Percentiles rank a stretch among this genome's conserved stretches.
phyloP scores from a whole-genome alignment of 2,888 invertebrate genomes.

The Nomada ruficornis region DNA sequence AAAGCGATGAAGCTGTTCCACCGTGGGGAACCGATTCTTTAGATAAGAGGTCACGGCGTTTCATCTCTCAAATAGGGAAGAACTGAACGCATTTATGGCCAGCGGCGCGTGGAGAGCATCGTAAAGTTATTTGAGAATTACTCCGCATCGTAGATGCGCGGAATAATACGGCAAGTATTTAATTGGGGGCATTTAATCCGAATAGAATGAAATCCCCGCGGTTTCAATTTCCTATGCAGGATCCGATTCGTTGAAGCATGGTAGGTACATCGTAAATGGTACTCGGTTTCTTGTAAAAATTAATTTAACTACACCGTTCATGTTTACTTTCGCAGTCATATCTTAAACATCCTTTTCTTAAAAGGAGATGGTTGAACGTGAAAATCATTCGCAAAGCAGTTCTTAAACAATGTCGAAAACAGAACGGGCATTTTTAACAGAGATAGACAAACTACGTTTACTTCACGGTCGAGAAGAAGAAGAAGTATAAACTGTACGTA shows the following conservation, averaged over 20 bases:
- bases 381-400: too few relatives aligned
- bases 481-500: slow-evolving; percentile 57
- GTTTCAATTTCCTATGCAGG: too few relatives aligned
- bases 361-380: too few relatives aligned
- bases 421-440: neutral
- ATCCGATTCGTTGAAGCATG: too few relatives aligned
- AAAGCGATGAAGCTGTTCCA: slow-evolving; percentile 28
- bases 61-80: neutral
- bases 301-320: too few relatives aligned
- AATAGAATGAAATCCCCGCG: too few relatives aligned
- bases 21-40: slow-evolving; percentile 18
- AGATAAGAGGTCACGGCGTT: slow-evolving; percentile 22
- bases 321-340: too few relatives aligned
- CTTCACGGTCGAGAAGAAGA: neutral
- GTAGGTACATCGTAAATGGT: too few relatives aligned
- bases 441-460: neutral
- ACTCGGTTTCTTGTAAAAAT: too few relatives aligned
- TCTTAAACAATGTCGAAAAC: too few relatives aligned
- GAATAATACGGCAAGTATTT: neutral
- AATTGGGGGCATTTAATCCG: too few relatives aligned
- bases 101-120: slow-evolving; percentile 24
- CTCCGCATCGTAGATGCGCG: neutral
- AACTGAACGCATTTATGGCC: slow-evolving; percentile 6
- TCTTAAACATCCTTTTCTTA: too few relatives aligned
- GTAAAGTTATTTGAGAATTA: slow-evolving; percentile 11